Base-by-base conservation (phyloP, 2,797 vertebrate species). In the Chaunax sp. region DNA sequence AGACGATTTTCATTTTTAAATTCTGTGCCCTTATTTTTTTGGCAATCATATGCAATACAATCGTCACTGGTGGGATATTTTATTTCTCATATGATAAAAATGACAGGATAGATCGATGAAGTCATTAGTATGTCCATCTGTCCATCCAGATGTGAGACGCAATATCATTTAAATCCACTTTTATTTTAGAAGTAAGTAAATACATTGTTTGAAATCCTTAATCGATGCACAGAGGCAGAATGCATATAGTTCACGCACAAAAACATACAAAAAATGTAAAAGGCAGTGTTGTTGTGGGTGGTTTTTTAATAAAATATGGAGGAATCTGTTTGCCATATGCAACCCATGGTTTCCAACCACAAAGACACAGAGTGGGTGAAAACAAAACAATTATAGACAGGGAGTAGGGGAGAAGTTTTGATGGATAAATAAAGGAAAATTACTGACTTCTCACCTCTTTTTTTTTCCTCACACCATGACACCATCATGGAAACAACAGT, bases 301-400 rank as follows among this genome's bases (percentile, higher is more conserved):
- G 11, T 72, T 84, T 78, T 84, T 65, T 75, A 80, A 81, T 81
- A 54, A 84, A 86, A 75, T 69, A 68, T 59, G 35, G 56, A 69
- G 75, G 70, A 60, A 50, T 74, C 66, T 68, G 56, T 52, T 38
- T 81, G 71, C 82, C 76, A 81, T 68, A 63, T 77, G 73, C 69
- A 77, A 75, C 64, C 76, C 72, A 70, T 51, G 56, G 41, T 85
- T 82, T 84, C 77, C 78, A 84, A 81, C 83, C 72, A 80, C 83
- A 83, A 72, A 67, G 68, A 71, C 65, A 69, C 15, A n/a, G 64
- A 80, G 66, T 71, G 75, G 63, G 43, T 76, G 65, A 71, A 80
- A 79, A 72, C 38, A 69, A 73, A 80, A 66, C 56, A 66, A 70
- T 64, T 60, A 78, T 62, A 65, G 66, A 68, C 75, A 62, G 35